These are phyloP conservation scores for Pongo pygmaeus DNA, from an alignment of 2,113 vertebrate species.

Conservation along the genomic window DNA sequence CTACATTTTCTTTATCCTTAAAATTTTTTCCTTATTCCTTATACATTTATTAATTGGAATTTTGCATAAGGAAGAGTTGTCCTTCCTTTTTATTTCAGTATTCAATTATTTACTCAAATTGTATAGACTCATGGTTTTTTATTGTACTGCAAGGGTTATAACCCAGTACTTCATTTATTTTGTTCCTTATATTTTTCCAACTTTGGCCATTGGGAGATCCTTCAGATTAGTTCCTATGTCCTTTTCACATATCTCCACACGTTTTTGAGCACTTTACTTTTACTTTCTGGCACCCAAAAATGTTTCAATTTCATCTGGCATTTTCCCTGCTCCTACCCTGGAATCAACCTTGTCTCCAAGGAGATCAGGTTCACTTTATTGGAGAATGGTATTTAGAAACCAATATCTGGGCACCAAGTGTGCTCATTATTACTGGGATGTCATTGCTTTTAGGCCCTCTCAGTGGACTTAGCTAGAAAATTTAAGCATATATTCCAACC, in stretches of 20 bases:
- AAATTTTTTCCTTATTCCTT: background rate
- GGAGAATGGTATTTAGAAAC: background rate
- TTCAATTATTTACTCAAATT: conserved; percentile 1
- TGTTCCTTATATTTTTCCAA: background rate
- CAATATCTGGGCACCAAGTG: background rate
- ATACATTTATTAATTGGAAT: background rate
- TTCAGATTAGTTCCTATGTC: background rate
- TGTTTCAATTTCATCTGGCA: background rate
- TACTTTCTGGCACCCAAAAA: background rate
- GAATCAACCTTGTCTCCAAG: background rate
- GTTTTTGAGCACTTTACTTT: background rate
- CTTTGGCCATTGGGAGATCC: background rate
- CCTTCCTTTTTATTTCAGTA: background rate
- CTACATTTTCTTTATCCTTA: background rate
- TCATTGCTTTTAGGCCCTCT: background rate
- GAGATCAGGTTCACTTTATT: background rate
- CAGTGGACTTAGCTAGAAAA: background rate
- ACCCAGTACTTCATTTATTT: background rate
- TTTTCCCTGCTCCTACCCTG: background rate
- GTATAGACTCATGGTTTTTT: background rate
- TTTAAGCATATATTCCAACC: background rate
- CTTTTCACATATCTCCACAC: background rate
- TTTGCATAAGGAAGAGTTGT: background rate
- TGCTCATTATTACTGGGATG: background rate
- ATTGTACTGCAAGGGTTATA: background rate